Conservation (phyloP, 2,888 invertebrate species). For the Caenorhabditis sp. region DNA sequence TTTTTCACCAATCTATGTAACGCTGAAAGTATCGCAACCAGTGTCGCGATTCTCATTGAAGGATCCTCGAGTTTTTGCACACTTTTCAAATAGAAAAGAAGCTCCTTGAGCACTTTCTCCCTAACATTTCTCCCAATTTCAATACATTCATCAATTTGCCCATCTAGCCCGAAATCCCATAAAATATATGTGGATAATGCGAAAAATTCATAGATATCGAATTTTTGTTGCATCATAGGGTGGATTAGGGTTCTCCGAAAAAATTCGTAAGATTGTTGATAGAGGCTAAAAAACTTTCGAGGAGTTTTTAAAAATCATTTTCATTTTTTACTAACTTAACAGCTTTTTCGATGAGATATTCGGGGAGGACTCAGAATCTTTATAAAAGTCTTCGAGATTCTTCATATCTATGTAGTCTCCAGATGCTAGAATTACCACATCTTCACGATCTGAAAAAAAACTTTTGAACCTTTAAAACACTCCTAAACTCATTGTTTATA, state of each 20-base stretch:
- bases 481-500: conserved; percentile 14
- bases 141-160: conserved; percentile 24
- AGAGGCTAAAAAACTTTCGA: conserved; percentile 24
- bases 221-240: conserved; percentile 23
- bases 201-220: conserved; percentile 31
- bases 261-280: conserved; percentile 23
- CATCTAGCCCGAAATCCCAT: conserved; percentile 37
- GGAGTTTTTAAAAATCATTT: not conserved
- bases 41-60: conserved; percentile 12
- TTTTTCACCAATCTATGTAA: conserved; percentile 24
- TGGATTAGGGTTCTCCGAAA: conserved; percentile 15
- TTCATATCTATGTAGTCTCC: conserved; percentile 37
- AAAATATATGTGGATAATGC: conserved; percentile 20
- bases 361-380: not conserved
- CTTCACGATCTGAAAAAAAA: conserved; percentile 1
- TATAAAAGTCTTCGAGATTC: conserved; percentile 14
- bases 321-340: conserved; percentile 13
- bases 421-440: conserved; percentile 21
- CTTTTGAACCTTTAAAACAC: not conserved
- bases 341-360: conserved; percentile 12
- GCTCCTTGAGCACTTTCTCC: conserved; percentile 22
- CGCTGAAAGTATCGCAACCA: conserved; percentile 22
- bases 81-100: conserved; percentile 14
- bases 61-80: conserved; percentile 27
- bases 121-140: conserved; percentile 19